Conservation (phyloP, 2,113 vertebrate genomes). For the Corvus moneduloides region DNA sequence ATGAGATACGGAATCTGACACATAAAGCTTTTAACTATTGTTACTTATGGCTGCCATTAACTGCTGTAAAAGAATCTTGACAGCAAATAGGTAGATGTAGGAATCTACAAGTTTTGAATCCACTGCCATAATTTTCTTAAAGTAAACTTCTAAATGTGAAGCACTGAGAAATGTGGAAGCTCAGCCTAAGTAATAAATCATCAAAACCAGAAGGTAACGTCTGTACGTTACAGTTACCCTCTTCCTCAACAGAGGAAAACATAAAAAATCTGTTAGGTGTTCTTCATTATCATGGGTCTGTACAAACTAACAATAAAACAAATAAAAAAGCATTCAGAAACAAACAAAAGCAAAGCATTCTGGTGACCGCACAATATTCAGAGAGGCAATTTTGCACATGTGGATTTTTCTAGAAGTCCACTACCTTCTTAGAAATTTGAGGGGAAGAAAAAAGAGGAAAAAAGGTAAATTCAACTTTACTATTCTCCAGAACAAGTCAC, state of each 20-base stretch:
- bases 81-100: not conserved
- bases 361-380: not conserved
- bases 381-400: not conserved
- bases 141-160: not conserved
- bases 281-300: not conserved
- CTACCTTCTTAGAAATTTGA: not conserved
- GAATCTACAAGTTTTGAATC: not conserved
- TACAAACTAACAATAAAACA: not conserved
- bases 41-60: not conserved
- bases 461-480: not conserved
- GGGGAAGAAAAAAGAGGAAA: not conserved
- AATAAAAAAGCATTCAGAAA: not conserved
- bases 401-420: not conserved
- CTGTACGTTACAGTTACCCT: not conserved
- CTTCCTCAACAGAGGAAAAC: not conserved
- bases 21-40: not conserved
- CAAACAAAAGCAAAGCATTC: not conserved
- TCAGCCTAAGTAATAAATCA: not conserved
- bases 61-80: not conserved
- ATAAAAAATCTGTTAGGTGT: not conserved
- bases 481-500: not conserved
- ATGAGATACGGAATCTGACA: not conserved
- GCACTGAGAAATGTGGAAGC: not conserved
- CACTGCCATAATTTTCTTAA: not conserved
- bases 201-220: not conserved